Base-by-base conservation (phyloP, 2,888 invertebrate genomes). In the Polydrusus tereticollis region DNA sequence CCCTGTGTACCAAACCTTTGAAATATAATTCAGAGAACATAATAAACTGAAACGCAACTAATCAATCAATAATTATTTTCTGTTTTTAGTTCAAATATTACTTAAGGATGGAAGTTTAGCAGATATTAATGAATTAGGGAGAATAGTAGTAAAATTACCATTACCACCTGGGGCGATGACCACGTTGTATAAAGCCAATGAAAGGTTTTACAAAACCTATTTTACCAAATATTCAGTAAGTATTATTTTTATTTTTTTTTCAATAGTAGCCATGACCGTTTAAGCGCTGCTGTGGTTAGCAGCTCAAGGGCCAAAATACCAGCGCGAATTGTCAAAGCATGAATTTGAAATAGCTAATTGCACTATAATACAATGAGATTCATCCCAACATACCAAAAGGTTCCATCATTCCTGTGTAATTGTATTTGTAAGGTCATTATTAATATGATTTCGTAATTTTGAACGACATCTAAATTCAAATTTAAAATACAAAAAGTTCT, bases 101-200 rank as follows among this genome's bases (percentile, higher is more conserved):
- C 87, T 88, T 59, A 86, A 89, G 72, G 92, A 96, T 80, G 94
- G 94, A 0, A 88, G 88, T 14, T 90, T 90, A 81, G 92, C 94
- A 21, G 85, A 88, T 14, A 81, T 88, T 0, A 89, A 90, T 26
- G 95, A 97, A 83, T 88, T 96, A 4, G 97, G 97, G 0, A 88
- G 95, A 76, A 92, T 98, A 77, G 94, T 91, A 0, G 87, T 92
- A 0, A 96, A 95, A 82, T 83, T 96, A 20, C 98, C 98, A 0
- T 85, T 98, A 50, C 97, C 97, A 0, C 98, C 98, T 0, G 97
- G 97, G 0, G 92, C 92, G 66, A 91, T 97, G 84, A 90, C 92
- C 0, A 95, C 95, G 0, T 87, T 98, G 0, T 97, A 94, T 86
- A 90, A 89, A 79, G 91, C 94, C 14, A 93, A 94, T 74, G 92